These are phyloP conservation scores for Automeris io DNA, from an alignment of 2,888 invertebrate species.

Conservation along the genomic window DNA sequence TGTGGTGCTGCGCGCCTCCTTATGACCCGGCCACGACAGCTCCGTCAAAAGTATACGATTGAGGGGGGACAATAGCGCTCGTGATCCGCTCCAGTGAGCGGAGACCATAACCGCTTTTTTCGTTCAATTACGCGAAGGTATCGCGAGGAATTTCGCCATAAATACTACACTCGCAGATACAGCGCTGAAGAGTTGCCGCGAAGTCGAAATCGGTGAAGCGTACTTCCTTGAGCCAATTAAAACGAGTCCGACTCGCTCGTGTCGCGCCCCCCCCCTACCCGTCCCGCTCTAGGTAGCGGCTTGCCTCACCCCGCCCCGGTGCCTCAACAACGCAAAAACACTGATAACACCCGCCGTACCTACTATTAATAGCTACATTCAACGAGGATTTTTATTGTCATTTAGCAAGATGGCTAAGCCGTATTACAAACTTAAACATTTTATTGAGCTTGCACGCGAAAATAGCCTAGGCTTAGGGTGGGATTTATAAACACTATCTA, in stretches of 20 bases:
- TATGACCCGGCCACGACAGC: no score
- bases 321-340: constrained; percentile 32
- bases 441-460: no score
- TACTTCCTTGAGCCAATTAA: constrained; percentile 64
- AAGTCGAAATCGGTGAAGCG: constrained; percentile 51
- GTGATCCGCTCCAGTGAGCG: no score
- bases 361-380: constrained; percentile 10
- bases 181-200: constrained; percentile 4
- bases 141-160: constrained; percentile 7
- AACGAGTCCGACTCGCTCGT: constrained; percentile 32
- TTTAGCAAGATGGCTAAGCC: no score
- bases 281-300: constrained; percentile 3
- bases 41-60: no score
- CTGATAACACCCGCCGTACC: constrained; percentile 29
- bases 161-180: constrained; percentile 7
- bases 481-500: no score
- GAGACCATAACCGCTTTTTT: no score
- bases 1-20: no score
- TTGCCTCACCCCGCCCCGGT: constrained; percentile 9
- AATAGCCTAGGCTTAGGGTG: no score
- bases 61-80: no score
- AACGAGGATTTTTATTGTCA: neutral
- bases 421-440: no score
- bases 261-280: constrained; percentile 13
- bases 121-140: constrained; percentile 1